These are phyloP conservation scores for Amphipoea lucens DNA, from an alignment of 2,888 invertebrate genomes.

Conservation along the genomic window DNA sequence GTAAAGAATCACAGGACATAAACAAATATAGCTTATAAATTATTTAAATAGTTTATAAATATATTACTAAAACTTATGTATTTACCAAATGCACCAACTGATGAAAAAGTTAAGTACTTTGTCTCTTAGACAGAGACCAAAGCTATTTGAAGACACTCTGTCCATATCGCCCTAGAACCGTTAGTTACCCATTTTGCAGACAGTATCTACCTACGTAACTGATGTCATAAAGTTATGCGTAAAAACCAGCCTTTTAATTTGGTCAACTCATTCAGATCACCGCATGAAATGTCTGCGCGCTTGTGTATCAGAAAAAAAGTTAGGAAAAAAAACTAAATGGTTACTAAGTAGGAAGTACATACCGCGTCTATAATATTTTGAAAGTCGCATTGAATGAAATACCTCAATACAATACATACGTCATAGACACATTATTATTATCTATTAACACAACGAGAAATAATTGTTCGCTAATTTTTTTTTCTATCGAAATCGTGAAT, in stretches of 20 bases:
- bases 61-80: background rate
- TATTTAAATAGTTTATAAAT: background rate
- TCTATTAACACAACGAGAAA: slow-evolving; percentile 49
- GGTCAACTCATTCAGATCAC: slow-evolving; percentile 31
- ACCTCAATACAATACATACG: slow-evolving; percentile 38
- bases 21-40: background rate
- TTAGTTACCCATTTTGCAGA: slow-evolving; percentile 20
- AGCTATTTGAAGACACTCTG: background rate
- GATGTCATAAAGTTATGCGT: slow-evolving; percentile 26
- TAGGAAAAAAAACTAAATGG: slow-evolving; percentile 18
- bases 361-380: slow-evolving; percentile 43
- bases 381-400: slow-evolving; percentile 51
- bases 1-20: background rate
- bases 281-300: slow-evolving; percentile 25
- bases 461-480: slow-evolving; percentile 49
- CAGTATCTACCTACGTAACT: slow-evolving; percentile 12
- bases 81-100: background rate
- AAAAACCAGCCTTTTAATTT: slow-evolving; percentile 36
- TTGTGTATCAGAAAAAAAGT: slow-evolving; percentile 30
- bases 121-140: background rate
- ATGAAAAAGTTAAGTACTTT: background rate
- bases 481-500: slow-evolving; percentile 42
- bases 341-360: slow-evolving; percentile 41
- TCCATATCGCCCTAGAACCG: slow-evolving; percentile 8
- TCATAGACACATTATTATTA: slow-evolving; percentile 50